These are phyloP conservation scores for Threskiornis aethiopicus DNA, from an alignment of 2,797 vertebrate genomes.

Conservation along the genomic window DNA sequence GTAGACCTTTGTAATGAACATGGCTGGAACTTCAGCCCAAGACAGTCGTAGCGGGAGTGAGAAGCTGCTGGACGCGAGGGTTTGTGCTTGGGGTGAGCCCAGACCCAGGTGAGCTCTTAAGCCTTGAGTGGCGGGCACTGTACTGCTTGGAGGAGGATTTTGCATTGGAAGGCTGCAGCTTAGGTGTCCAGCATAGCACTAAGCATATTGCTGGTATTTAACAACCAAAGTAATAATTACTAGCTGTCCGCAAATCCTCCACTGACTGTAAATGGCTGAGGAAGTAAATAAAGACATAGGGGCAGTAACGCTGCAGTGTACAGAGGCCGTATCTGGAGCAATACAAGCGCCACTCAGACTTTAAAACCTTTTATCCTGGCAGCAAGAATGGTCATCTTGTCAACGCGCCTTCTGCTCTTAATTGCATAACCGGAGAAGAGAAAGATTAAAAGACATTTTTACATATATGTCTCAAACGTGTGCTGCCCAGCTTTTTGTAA, in stretches of 20 bases:
- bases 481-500: neutral
- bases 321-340: neutral
- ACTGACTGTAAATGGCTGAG: neutral
- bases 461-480: neutral
- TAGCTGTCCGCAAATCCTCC: neutral
- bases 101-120: neutral
- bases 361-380: neutral
- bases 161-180: neutral
- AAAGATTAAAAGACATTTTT: neutral
- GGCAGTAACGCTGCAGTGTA: neutral
- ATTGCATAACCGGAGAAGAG: neutral
- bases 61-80: rapidly evolving
- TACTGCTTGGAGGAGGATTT: neutral
- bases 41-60: neutral
- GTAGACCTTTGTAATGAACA: neutral
- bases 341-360: neutral
- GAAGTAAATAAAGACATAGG: neutral
- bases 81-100: neutral
- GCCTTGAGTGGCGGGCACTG: rapidly evolving
- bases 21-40: neutral
- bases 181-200: neutral
- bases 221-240: neutral
- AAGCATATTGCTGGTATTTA: neutral
- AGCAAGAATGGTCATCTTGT: neutral
- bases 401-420: neutral